These are phyloP conservation scores for Brachyrhaphis roseni DNA, from an alignment of 2,797 vertebrate genomes.

Conservation along the genomic window DNA sequence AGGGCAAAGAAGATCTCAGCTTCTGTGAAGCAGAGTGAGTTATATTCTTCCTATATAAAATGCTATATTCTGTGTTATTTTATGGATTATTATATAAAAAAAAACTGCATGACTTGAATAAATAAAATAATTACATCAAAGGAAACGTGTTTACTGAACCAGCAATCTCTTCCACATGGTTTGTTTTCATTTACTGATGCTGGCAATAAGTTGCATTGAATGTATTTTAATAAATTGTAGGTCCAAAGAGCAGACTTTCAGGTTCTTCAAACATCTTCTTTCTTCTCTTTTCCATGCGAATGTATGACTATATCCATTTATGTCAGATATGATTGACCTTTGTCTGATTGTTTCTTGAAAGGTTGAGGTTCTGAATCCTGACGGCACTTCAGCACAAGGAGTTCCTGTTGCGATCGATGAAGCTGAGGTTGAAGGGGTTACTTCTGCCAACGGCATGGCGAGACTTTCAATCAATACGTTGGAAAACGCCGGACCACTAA, in stretches of 20 bases:
- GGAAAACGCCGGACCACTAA: not conserved
- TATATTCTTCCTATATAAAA: not conserved
- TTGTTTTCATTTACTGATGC: too few relatives aligned
- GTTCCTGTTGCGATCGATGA: not conserved
- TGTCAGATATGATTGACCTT: not conserved
- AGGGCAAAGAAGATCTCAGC: not conserved
- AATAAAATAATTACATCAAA: not conserved
- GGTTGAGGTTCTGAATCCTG: conserved; percentile 40
- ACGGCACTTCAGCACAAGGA: conserved; percentile 10
- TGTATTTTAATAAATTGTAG: not conserved
- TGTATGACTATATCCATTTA: not conserved
- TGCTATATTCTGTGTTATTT: not conserved
- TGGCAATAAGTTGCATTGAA: too few relatives aligned
- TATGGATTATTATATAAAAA: not conserved
- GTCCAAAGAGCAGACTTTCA: not conserved
- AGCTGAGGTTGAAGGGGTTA: not conserved
- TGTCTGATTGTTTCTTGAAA: not conserved
- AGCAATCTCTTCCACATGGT: too few relatives aligned
- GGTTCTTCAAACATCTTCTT: not conserved
- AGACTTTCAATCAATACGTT: conserved; percentile 29
- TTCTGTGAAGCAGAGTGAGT: not conserved
- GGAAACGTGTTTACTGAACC: too few relatives aligned
- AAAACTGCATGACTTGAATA: not conserved
- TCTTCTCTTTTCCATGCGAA: not conserved
- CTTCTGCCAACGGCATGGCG: conserved; percentile 27